Percentiles rank a stretch among this genome's conserved stretches.
phyloP scores from a whole-genome alignment of 2,797 vertebrate genomes.

The Paedocypris micromegethes region DNA sequence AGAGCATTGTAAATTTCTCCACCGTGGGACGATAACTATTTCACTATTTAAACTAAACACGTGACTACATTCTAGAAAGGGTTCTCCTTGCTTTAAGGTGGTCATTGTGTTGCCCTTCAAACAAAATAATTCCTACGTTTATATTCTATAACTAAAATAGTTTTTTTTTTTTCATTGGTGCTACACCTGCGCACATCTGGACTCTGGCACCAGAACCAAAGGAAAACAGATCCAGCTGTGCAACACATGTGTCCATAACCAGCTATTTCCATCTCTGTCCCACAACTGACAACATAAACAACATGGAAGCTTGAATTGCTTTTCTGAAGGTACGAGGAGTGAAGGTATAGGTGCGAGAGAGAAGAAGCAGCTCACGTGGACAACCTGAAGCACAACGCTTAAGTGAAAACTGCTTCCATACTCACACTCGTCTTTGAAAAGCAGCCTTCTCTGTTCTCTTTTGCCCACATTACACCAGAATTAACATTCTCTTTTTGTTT shows the following conservation, averaged over 20 bases:
- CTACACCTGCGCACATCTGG: slow-evolving; percentile 28
- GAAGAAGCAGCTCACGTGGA: slow-evolving; percentile 43
- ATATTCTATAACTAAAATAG: no score
- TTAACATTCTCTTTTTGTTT: slow-evolving; percentile 43
- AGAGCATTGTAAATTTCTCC: no score
- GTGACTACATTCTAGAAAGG: no score
- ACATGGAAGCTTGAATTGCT: not conserved
- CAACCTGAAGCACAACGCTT: slow-evolving; percentile 27
- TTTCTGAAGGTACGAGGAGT: not conserved
- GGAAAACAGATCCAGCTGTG: slow-evolving; percentile 39
- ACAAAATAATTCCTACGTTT: no score
- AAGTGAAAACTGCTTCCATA: slow-evolving; percentile 51
- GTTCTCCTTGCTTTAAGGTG: no score
- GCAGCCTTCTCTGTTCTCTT: slow-evolving; percentile 20
- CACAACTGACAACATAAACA: slow-evolving; percentile 30
- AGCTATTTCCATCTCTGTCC: slow-evolving; percentile 16
- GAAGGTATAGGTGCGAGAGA: slow-evolving; percentile 6
- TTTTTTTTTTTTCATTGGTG: no score
- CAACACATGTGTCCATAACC: slow-evolving; percentile 34
- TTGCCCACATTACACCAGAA: slow-evolving; percentile 43
- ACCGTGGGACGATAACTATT: no score
- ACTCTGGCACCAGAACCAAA: slow-evolving; percentile 28
- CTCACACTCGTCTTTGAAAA: slow-evolving; percentile 50
- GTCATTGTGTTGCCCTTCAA: no score
- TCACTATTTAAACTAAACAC: no score